phyloP scores from a whole-genome alignment of 2,888 invertebrate genomes.

The Eremobia ochroleuca region DNA sequence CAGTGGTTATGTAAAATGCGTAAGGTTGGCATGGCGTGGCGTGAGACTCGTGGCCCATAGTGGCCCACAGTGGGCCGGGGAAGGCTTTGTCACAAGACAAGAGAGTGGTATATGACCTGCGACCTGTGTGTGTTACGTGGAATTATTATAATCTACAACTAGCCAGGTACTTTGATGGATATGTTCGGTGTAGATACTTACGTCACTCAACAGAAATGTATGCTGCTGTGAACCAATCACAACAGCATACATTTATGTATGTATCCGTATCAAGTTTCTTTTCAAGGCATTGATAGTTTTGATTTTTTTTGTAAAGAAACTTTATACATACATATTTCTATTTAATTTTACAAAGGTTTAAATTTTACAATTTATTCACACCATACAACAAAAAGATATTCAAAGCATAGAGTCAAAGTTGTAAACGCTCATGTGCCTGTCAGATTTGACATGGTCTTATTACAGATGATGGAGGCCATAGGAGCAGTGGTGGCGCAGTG shows the following conservation, averaged over 20 bases:
- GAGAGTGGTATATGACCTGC: constrained; percentile 6
- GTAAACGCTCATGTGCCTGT: background rate
- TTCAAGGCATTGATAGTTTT: too few species aligned
- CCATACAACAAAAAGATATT: too few species aligned
- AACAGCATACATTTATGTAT: too few species aligned
- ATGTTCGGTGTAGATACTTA: background rate
- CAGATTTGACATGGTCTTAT: background rate
- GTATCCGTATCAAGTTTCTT: too few species aligned
- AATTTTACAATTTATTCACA: too few species aligned
- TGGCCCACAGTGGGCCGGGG: constrained; percentile 43
- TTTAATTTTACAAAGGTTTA: too few species aligned
- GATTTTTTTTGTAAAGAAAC: too few species aligned
- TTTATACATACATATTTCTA: too few species aligned
- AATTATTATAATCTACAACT: background rate
- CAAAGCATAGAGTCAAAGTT: background rate
- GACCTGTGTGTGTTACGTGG: constrained; percentile 22
- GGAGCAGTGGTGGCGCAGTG: too few species aligned
- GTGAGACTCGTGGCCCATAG: constrained; percentile 37
- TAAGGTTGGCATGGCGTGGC: constrained; percentile 46
- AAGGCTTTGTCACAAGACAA: constrained; percentile 23
- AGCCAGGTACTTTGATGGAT: background rate
- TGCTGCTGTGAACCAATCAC: too few species aligned
- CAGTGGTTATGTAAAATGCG: constrained; percentile 58
- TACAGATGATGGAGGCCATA: too few species aligned
- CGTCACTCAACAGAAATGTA: background rate